Evolutionary conservation across 35 echinoderm and acorn worm species (phyloP).

Genomic region (Heliocidaris erythrogramma): DNA sequence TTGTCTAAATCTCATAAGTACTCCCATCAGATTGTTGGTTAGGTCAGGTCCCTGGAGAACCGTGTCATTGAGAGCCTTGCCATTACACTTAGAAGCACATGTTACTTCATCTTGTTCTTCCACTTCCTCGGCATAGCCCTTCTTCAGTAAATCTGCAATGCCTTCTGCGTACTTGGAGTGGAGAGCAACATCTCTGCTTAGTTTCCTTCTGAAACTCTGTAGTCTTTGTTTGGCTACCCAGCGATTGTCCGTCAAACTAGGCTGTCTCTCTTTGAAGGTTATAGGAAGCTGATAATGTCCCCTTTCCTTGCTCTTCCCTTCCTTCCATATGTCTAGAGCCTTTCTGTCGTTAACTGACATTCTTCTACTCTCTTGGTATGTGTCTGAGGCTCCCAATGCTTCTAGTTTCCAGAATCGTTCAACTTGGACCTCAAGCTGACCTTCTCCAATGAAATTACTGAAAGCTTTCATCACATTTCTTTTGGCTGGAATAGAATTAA

Average conservation of each 20-base stretch:
- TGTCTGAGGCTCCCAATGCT: too few species aligned
- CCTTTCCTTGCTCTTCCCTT: constrained; percentile 18
- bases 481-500: too few species aligned
- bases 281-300: constrained; percentile 71
- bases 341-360: too few species aligned
- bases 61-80: constrained; percentile 63
- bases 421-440: too few species aligned
- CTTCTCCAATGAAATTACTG: too few species aligned
- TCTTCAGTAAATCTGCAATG: constrained; percentile 28
- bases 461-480: too few species aligned
- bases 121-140: constrained; percentile 55
- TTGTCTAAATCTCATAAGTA: constrained; percentile 62
- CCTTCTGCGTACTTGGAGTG: constrained; percentile 35
- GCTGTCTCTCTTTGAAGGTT: constrained; percentile 45
- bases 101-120: constrained; percentile 7
- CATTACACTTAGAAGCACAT: not conserved
- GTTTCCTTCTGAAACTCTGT: constrained; percentile 33
- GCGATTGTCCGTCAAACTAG: constrained; percentile 52
- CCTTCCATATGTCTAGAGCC: too few species aligned
- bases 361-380: too few species aligned
- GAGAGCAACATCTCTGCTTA: constrained; percentile 44
- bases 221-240: constrained; percentile 58
- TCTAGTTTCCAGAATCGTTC: too few species aligned
- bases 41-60: constrained; percentile 70
- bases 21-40: constrained; percentile 61